phyloP scores from a whole-genome alignment of 2,888 invertebrate species.

The Pollenia griseotomentosa region DNA sequence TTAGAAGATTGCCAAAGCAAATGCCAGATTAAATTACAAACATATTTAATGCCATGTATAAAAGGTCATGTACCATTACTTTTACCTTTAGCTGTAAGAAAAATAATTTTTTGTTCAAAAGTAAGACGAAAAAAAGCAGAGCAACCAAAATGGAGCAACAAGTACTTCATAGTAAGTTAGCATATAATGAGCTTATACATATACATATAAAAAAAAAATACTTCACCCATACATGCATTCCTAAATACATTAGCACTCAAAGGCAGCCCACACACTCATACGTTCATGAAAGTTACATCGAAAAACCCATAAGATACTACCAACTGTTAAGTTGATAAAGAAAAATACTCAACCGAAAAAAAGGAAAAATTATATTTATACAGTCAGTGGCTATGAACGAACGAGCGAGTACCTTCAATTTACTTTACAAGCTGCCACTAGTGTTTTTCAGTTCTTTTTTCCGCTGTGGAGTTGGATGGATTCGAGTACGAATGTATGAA shows the following conservation, averaged over 20 bases:
- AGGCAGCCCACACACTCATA: neutral
- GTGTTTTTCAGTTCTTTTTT: conserved; percentile 17
- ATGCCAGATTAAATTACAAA: too few species aligned
- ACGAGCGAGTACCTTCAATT: conserved; percentile 57
- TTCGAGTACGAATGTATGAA: conserved; percentile 6
- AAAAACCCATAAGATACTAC: conserved; percentile 45
- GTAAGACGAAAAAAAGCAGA: neutral
- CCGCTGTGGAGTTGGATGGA: conserved; percentile 9
- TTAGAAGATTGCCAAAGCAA: too few species aligned
- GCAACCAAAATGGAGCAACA: conserved; percentile 51
- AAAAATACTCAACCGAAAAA: conserved; percentile 38
- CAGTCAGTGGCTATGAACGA: conserved; percentile 52
- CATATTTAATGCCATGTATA: too few species aligned
- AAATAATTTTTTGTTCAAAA: neutral
- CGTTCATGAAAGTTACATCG: neutral
- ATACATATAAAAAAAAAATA: conserved; percentile 7
- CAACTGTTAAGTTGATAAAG: conserved; percentile 39
- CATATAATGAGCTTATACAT: conserved; percentile 53
- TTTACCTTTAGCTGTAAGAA: neutral
- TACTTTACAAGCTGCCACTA: conserved; percentile 63
- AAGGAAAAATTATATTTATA: conserved; percentile 50
- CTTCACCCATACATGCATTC: conserved; percentile 33
- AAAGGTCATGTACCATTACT: neutral
- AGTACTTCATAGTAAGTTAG: conserved; percentile 52
- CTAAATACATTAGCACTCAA: conserved; percentile 46